A percentile compares a stretch with the other conserved stretches of the same genome.
Conservation (phyloP, 2,797 vertebrate species). For the Choloepus didactylus region DNA sequence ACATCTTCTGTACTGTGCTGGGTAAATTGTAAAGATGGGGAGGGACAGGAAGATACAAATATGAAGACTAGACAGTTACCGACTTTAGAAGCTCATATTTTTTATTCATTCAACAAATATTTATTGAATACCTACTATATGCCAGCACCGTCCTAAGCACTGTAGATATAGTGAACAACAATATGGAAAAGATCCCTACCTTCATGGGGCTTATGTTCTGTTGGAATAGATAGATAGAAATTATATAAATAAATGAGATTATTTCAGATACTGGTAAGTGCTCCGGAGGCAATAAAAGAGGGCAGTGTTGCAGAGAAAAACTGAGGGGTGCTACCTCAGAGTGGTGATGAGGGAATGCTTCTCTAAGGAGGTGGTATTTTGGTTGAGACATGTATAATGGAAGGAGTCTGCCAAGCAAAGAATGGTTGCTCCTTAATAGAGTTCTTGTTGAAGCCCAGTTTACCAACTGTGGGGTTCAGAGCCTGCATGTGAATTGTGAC, state of each 20-base stretch:
- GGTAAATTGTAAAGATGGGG: background rate
- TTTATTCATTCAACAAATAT: background rate
- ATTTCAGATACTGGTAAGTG: background rate
- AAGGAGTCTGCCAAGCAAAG: background rate
- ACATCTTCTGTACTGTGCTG: background rate
- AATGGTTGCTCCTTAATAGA: constrained; percentile 10
- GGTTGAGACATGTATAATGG: background rate
- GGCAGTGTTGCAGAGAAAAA: background rate
- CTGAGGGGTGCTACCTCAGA: background rate
- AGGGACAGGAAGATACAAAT: background rate
- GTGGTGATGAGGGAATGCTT: background rate
- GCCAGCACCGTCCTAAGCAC: background rate
- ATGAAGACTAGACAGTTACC: background rate
- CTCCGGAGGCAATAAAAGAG: background rate
- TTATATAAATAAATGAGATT: background rate
- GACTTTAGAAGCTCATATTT: background rate
- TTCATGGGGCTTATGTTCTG: background rate
- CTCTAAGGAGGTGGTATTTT: background rate
- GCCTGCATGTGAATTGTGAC: background rate
- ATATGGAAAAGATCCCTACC: background rate
- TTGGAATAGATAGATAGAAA: background rate
- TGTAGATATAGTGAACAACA: background rate
- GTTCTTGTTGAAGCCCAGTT: background rate
- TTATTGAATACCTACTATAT: background rate
- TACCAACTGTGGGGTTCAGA: background rate